These are phyloP conservation scores for Lathamus discolor DNA, from an alignment of 2,113 vertebrate species.

Conservation along the genomic window DNA sequence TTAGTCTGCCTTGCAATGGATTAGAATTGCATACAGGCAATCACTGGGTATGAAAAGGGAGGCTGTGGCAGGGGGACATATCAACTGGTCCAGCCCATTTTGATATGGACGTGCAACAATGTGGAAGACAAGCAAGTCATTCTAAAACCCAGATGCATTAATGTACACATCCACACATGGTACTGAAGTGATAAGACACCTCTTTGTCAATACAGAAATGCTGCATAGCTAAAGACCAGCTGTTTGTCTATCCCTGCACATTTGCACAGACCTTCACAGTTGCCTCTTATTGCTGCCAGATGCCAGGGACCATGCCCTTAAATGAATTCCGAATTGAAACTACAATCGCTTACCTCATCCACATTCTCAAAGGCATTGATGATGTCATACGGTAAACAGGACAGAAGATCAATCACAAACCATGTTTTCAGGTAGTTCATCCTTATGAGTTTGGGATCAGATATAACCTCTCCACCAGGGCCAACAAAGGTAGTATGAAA, in stretches of 20 bases:
- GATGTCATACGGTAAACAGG: conserved; percentile 99
- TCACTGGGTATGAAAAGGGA: neutral
- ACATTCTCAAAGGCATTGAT: conserved; percentile 99
- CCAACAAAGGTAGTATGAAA: conserved; percentile 98
- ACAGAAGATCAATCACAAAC: conserved; percentile 97
- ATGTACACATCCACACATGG: accelerated
- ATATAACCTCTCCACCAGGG: conserved; percentile 96
- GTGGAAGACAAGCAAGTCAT: neutral
- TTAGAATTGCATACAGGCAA: neutral
- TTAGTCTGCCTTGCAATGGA: neutral
- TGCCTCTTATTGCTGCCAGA: neutral
- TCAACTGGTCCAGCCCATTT: neutral
- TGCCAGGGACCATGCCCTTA: neutral
- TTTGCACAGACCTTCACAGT: neutral
- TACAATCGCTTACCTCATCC: conserved; percentile 85
- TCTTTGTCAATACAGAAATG: neutral
- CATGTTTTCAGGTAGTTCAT: conserved; percentile 99
- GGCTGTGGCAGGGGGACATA: neutral
- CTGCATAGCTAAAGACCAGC: neutral
- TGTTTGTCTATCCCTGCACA: neutral
- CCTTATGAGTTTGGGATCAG: conserved; percentile 94
- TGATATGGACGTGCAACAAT: accelerated
- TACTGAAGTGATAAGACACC: neutral
- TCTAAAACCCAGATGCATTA: neutral
- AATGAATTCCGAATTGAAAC: neutral